Percentiles rank a stretch among this genome's conserved stretches.
These are phyloP conservation scores for Coptotermes formosanus DNA, from an alignment of 1,140 invertebrate species.

Conservation along the genomic window DNA sequence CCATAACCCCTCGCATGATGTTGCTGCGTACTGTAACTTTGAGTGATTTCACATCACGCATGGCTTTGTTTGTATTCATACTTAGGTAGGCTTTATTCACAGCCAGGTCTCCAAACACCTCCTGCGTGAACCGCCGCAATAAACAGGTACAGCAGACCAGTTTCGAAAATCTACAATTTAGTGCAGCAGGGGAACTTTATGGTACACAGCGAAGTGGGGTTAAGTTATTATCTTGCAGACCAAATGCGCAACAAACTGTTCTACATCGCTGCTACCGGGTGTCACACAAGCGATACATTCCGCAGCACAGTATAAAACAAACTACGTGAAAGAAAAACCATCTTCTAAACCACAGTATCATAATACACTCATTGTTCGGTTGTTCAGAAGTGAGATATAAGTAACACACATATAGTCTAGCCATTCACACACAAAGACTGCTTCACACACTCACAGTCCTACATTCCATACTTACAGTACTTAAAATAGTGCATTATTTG, in stretches of 20 bases:
- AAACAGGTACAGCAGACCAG: neutral
- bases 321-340: too few relatives aligned
- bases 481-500: too few relatives aligned
- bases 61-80: neutral
- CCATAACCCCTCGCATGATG: too few relatives aligned
- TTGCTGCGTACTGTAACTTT: too few relatives aligned
- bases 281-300: neutral
- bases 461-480: too few relatives aligned
- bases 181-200: neutral
- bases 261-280: neutral
- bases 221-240: neutral
- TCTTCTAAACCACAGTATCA: too few relatives aligned
- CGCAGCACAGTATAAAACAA: neutral
- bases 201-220: neutral
- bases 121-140: neutral
- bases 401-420: too few relatives aligned
- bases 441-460: too few relatives aligned
- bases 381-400: too few relatives aligned
- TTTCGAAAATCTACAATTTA: neutral
- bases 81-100: neutral
- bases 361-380: too few relatives aligned
- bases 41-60: too few relatives aligned
- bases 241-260: neutral
- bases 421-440: too few relatives aligned
- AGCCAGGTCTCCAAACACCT: neutral